phyloP scores from a whole-genome alignment of 35 echinoderm and acorn worm genomes.

The Hemicentrotus pulcherrimus region DNA sequence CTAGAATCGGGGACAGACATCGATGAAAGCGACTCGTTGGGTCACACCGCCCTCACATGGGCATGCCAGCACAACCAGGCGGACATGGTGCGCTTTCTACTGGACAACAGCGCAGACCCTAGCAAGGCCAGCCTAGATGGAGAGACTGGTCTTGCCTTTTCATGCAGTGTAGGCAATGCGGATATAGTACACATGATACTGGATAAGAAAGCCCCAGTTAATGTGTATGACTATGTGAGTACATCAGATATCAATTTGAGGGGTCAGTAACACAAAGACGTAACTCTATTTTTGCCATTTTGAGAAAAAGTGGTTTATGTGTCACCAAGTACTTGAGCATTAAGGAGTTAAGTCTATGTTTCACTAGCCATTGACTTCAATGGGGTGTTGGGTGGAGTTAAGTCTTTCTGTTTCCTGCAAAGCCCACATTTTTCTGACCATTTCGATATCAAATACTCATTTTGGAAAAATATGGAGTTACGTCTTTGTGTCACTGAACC shows the following conservation, averaged over 20 bases:
- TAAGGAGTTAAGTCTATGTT: too few species aligned
- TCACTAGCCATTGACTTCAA: too few species aligned
- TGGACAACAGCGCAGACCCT: slow-evolving; percentile 65
- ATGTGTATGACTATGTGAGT: slow-evolving; percentile 83
- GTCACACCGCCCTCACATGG: slow-evolving; percentile 78
- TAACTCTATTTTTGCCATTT: too few species aligned
- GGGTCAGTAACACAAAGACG: too few species aligned
- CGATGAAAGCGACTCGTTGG: slow-evolving; percentile 65
- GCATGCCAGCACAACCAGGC: slow-evolving; percentile 79
- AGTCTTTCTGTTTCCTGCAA: too few species aligned
- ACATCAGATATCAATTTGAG: background rate
- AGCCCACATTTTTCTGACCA: too few species aligned
- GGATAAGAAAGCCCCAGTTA: slow-evolving; percentile 64
- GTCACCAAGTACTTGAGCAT: too few species aligned
- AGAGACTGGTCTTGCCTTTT: slow-evolving; percentile 78
- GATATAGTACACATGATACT: slow-evolving; percentile 75
- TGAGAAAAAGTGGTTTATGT: too few species aligned
- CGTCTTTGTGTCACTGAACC: too few species aligned
- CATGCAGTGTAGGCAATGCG: slow-evolving; percentile 67
- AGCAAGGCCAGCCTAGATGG: slow-evolving; percentile 61
- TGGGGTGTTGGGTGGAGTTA: too few species aligned
- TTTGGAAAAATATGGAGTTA: too few species aligned
- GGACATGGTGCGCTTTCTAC: slow-evolving; percentile 63
- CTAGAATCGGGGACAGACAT: slow-evolving; percentile 64
- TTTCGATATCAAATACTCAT: too few species aligned